Evolutionary conservation across 2,113 vertebrate species (phyloP).

Genomic region (Lophura nycthemera): DNA sequence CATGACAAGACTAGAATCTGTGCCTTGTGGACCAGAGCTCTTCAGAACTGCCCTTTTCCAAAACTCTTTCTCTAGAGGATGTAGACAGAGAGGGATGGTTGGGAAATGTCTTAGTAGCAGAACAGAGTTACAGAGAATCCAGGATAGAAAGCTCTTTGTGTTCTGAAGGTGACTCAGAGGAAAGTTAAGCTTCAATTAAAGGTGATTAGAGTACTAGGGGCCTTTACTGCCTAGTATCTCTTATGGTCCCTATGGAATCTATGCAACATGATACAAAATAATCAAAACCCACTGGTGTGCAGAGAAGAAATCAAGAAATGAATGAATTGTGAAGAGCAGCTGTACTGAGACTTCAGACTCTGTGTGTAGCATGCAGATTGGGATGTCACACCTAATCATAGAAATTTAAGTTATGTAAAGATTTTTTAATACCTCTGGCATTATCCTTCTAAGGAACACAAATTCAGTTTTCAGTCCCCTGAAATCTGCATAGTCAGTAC

Average conservation of each 20-base stretch:
- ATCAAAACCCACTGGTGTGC: not conserved
- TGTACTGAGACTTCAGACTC: not conserved
- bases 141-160: not conserved
- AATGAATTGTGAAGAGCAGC: not conserved
- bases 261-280: not conserved
- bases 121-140: not conserved
- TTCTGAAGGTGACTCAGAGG: not conserved
- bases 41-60: not conserved
- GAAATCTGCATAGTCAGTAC: not conserved
- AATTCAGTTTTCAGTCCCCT: not conserved
- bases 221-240: not conserved
- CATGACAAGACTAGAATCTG: not conserved
- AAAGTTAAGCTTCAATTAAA: not conserved
- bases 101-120: not conserved
- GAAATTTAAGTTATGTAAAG: not conserved
- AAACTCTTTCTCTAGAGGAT: not conserved
- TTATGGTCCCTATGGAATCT: not conserved
- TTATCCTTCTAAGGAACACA: not conserved
- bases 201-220: not conserved
- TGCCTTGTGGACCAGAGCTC: not conserved
- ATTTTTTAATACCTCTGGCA: not conserved
- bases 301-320: not conserved
- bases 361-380: not conserved
- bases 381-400: not conserved
- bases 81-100: not conserved